Evolutionary conservation across 1,140 invertebrate genomes (phyloP), one percentile per base, ranked within the genome.

Genomic region (Drosophila tristis): DNA sequence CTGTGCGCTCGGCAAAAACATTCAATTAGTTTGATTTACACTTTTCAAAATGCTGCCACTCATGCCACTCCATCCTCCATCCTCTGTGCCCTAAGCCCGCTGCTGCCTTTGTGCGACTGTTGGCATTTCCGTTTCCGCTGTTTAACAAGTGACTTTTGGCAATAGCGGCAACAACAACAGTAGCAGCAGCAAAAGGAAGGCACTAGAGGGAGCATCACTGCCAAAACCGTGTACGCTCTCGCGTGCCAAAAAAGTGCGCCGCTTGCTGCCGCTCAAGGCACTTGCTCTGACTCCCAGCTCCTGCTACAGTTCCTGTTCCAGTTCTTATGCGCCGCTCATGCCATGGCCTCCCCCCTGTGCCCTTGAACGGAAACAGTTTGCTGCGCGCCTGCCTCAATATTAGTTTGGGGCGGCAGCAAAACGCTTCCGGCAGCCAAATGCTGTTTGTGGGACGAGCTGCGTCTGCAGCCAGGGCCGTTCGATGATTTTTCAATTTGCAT

Each of bases 401-500:
- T 87, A 87, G 82, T 87, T 87, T 81, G 82, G 84, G 65, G 73
- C 65, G 65, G 82, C 74, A 66, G 78, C 70, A 87, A 86, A 86
- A 87, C 75, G 82, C 82, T 87, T 87, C 82, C 82, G 82, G 82
- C 82, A 75, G 66, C 71, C 78, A 81, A 81, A 63, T 81, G 74
- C 59, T 74, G 77, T 64, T 81, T 81, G 74, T 75, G 74, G 82
- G 35, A 39, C 35, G 11, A 13, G 72, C 64, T 70, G 71, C 75
- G 66, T 65, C 70, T 70, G 58, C 62, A 55, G 67, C 72, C 54
- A 47, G 60, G 54, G 59, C 63, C 49, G 72, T 75, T 63, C 82
- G 74, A 87, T 82, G 82, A 87, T 87, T 87, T 87, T 87, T 87
- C 82, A 87, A 87, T 87, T 87, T 87, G 82, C 82, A 87, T 87